Conservation (phyloP, 2,797 vertebrate species). For the Siniperca obscura region DNA sequence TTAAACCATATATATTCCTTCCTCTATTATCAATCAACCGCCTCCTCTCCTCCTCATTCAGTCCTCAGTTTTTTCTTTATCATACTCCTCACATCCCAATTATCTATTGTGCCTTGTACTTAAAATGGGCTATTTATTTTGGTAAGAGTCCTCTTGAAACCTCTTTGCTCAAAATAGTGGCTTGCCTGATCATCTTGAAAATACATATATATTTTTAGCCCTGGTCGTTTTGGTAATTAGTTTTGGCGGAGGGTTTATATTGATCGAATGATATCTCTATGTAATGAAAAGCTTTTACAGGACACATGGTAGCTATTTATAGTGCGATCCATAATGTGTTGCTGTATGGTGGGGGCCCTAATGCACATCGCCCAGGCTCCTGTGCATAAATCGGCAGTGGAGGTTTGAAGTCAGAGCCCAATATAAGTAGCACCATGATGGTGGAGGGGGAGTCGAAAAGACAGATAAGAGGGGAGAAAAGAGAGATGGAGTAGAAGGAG, state of each 20-base stretch:
- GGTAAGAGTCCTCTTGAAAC: constrained; percentile 45
- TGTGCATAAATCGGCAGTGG: constrained; percentile 63
- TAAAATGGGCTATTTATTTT: constrained; percentile 39
- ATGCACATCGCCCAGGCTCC: constrained; percentile 58
- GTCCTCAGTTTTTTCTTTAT: background rate
- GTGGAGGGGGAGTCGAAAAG: constrained; percentile 22
- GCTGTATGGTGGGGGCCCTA: constrained; percentile 55
- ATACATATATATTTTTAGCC: constrained; percentile 36
- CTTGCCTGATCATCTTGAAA: constrained; percentile 44
- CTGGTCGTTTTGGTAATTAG: constrained; percentile 68
- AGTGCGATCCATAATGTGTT: constrained; percentile 70
- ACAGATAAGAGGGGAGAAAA: constrained; percentile 15
- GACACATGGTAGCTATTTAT: constrained; percentile 72
- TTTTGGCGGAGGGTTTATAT: constrained; percentile 69
- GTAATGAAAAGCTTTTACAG: constrained; percentile 84
- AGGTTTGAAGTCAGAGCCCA: constrained; percentile 62
- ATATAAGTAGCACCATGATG: constrained; percentile 51
- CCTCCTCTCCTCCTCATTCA: constrained; percentile 26
- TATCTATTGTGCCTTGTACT: constrained; percentile 19
- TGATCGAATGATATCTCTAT: constrained; percentile 73
- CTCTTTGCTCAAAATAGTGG: constrained; percentile 35
- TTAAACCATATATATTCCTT: constrained; percentile 1
- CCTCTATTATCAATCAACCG: constrained; percentile 9
- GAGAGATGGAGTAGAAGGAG: constrained; percentile 18
- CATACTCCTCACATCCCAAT: constrained; percentile 28